Percentiles rank a stretch among this genome's conserved stretches.
These are phyloP conservation scores for Dryococelus australis DNA, from an alignment of 2,888 invertebrate genomes.

Conservation along the genomic window DNA sequence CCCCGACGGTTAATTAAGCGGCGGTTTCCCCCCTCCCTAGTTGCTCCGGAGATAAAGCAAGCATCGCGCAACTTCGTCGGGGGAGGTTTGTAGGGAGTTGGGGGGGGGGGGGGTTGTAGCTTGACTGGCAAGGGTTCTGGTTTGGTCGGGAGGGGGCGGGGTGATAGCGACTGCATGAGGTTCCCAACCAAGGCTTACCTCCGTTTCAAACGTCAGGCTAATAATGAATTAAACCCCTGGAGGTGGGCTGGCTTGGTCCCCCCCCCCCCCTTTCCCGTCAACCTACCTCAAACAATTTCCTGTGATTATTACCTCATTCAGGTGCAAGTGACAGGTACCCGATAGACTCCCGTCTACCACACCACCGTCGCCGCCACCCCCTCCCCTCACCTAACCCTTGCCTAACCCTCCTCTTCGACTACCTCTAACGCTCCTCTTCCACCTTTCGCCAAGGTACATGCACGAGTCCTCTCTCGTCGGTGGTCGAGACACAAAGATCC, in stretches of 20 bases:
- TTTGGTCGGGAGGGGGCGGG: background rate
- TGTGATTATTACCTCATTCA: slow-evolving; percentile 46
- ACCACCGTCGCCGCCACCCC: background rate
- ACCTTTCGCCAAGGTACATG: background rate
- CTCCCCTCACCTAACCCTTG: background rate
- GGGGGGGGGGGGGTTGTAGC: background rate
- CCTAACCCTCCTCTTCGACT: background rate
- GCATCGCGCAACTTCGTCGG: background rate
- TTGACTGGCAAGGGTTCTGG: background rate
- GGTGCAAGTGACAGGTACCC: slow-evolving; percentile 43
- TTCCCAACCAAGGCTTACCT: slow-evolving; percentile 8
- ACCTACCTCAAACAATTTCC: slow-evolving; percentile 45
- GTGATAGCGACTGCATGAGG: slow-evolving; percentile 2
- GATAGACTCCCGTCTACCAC: slow-evolving; percentile 30
- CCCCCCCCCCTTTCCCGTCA: background rate
- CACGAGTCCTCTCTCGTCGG: background rate
- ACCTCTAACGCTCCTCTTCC: too few species aligned
- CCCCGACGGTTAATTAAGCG: slow-evolving; percentile 44
- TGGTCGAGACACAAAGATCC: background rate
- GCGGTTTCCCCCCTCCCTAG: slow-evolving; percentile 29
- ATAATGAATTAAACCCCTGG: slow-evolving; percentile 44
- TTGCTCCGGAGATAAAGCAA: background rate
- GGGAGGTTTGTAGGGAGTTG: background rate
- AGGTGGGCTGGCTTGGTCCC: slow-evolving; percentile 20
- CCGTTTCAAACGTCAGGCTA: slow-evolving; percentile 43